Conservation (phyloP, 1,140 invertebrate genomes). For the Phymorhynchus buccinoides region DNA sequence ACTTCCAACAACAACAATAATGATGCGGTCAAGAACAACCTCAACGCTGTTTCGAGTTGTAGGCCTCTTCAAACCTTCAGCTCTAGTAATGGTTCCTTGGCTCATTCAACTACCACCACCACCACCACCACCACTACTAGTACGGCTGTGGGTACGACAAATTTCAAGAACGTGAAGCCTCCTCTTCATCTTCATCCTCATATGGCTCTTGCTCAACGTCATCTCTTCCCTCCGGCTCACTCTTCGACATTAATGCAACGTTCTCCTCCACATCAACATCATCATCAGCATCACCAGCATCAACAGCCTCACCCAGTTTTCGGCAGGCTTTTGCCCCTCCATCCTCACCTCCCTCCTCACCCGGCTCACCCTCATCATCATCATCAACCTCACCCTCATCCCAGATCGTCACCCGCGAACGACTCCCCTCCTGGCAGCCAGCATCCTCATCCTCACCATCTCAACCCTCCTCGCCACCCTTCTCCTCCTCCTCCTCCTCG, state of each 20-base stretch:
- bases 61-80: background rate
- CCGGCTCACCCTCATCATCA: background rate
- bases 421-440: background rate
- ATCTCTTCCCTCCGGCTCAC: background rate
- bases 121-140: constrained; percentile 2
- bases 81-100: background rate
- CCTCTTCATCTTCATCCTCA: background rate
- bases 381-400: constrained; percentile 17
- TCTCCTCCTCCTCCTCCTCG: constrained; percentile 44
- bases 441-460: background rate
- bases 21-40: background rate
- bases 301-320: constrained; percentile 9
- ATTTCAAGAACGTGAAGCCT: background rate
- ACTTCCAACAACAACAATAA: constrained; percentile 41
- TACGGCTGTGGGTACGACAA: background rate
- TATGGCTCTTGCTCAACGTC: background rate
- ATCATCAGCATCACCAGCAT: background rate
- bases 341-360: background rate
- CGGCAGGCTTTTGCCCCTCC: background rate
- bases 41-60: background rate
- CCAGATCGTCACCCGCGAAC: background rate
- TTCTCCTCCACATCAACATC: background rate
- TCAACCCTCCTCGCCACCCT: constrained; percentile 28
- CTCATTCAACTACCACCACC: background rate
- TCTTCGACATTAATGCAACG: background rate